Evolutionary conservation across 2,113 vertebrate species (phyloP).

Genomic region (Macquaria australasica): DNA sequence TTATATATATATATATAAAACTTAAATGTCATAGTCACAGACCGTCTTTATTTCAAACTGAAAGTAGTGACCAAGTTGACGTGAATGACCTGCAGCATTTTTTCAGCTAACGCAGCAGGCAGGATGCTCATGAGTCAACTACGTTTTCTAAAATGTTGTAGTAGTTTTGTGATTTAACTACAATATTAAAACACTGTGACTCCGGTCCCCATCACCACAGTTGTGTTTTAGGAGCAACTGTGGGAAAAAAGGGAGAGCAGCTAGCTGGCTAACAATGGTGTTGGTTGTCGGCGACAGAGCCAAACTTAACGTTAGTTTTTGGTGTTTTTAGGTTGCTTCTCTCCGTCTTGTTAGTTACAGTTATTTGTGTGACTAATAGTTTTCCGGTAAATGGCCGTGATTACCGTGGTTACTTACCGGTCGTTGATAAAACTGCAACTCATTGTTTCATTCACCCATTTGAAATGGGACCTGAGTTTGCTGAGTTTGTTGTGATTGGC

Average conservation of each 20-base stretch:
- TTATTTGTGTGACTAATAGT: not conserved
- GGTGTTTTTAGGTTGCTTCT: not conserved
- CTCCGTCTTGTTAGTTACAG: not conserved
- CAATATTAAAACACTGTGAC: not conserved
- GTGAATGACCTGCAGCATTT: not conserved
- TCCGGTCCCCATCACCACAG: not conserved
- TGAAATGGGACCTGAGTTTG: rapidly evolving
- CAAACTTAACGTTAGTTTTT: not conserved
- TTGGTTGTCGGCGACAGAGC: not conserved
- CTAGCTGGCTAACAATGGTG: too few relatives aligned
- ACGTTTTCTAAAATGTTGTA: not conserved
- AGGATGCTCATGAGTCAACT: too few relatives aligned
- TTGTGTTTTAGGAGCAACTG: not conserved
- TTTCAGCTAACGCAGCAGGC: too few relatives aligned
- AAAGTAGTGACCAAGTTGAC: not conserved
- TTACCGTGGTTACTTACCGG: not conserved
- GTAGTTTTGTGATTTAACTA: not conserved
- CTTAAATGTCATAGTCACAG: not conserved
- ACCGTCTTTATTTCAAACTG: not conserved
- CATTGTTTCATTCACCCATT: not conserved
- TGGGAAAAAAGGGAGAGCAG: not conserved
- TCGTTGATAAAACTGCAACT: not conserved
- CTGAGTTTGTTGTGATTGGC: not conserved
- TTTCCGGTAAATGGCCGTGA: not conserved
- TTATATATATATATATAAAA: too few relatives aligned